Evolutionary conservation across 2,113 vertebrate species (phyloP).

Genomic region (Motacilla tschutschensis): DNA sequence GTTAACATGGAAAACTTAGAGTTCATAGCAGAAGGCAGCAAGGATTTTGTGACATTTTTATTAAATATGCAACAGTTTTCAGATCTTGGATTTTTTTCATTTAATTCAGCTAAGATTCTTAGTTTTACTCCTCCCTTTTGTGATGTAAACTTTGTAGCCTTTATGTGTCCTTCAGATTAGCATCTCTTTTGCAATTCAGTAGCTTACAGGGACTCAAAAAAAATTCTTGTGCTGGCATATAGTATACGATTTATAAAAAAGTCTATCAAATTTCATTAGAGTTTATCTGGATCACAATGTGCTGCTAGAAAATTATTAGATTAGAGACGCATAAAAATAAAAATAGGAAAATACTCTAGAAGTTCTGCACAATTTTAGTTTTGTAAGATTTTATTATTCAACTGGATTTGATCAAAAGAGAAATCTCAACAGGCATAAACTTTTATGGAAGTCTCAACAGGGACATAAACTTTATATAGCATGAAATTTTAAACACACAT

Average conservation of each 20-base stretch:
- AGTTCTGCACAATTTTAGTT: background rate
- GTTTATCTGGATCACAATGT: background rate
- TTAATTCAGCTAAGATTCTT: background rate
- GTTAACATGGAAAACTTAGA: background rate
- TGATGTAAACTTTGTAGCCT: background rate
- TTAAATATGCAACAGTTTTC: background rate
- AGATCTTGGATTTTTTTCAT: background rate
- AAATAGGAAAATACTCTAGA: background rate
- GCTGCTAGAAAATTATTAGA: background rate
- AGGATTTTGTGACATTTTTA: background rate
- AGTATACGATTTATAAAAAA: background rate
- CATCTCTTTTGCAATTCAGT: background rate
- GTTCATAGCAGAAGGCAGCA: background rate
- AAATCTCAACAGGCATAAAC: background rate
- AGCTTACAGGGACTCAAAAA: background rate
- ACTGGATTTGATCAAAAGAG: background rate
- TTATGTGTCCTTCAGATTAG: background rate
- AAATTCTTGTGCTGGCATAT: background rate
- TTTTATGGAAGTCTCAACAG: slow-evolving; percentile 1
- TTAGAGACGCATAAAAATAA: background rate
- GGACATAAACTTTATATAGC: background rate
- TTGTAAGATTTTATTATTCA: background rate
- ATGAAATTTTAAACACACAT: slow-evolving; percentile 26
- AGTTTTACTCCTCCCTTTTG: background rate
- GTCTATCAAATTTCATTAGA: background rate